These are phyloP conservation scores for Coptodon rendalli DNA, from an alignment of 2,113 vertebrate species.

Conservation along the genomic window DNA sequence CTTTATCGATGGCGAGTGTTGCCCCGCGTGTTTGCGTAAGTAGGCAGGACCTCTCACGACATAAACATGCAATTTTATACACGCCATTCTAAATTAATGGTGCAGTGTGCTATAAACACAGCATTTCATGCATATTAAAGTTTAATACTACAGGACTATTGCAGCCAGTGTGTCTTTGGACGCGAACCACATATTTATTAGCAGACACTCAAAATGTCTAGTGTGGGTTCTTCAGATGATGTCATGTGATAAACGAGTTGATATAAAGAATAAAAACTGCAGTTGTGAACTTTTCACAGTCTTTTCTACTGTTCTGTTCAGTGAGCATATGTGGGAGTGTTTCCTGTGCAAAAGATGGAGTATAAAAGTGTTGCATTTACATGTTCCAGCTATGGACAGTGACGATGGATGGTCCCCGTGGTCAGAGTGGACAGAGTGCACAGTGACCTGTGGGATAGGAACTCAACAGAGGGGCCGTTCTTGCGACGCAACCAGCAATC, in stretches of 20 bases:
- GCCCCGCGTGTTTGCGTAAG: constrained; percentile 88
- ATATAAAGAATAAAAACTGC: constrained; percentile 5
- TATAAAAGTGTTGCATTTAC: background rate
- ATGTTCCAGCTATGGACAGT: constrained; percentile 71
- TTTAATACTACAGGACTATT: constrained; percentile 36
- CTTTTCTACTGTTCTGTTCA: background rate
- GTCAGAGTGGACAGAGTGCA: constrained; percentile 98
- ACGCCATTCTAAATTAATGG: constrained; percentile 16
- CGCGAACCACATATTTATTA: constrained; percentile 44
- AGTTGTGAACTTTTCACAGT: background rate
- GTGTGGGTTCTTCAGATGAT: constrained; percentile 39
- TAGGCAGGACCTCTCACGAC: constrained; percentile 16
- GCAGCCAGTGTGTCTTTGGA: constrained; percentile 35
- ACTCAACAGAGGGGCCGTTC: constrained; percentile 97
- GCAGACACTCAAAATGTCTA: constrained; percentile 36
- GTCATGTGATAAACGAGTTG: constrained; percentile 39
- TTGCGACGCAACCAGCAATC: constrained; percentile 92
- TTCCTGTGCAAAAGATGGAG: background rate
- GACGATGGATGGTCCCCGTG: constrained; percentile 96
- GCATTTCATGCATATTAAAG: constrained; percentile 18
- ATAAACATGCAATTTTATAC: constrained; percentile 12
- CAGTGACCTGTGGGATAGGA: constrained; percentile 88
- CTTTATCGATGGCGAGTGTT: constrained; percentile 91
- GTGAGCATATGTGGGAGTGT: background rate
- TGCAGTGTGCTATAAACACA: constrained; percentile 6